Evolutionary conservation across 2,797 vertebrate genomes (phyloP), one percentile per base, ranked within the genome.

Genomic region (Margarornis squamiger): DNA sequence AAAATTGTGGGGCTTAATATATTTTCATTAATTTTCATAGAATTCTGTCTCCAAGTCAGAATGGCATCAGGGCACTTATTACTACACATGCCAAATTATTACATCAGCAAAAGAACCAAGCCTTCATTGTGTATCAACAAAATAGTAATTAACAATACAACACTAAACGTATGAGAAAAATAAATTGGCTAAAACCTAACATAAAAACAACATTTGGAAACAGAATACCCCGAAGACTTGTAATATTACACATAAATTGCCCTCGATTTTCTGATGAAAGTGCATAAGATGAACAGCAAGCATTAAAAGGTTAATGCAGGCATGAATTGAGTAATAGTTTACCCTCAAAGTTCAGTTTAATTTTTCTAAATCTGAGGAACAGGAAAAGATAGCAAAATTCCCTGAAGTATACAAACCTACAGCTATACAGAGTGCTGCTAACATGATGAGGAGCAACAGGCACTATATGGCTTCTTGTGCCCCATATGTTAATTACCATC

Each of bases 381-480:
- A 68, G 32, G 29, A 84, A 94, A 63, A 57, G 46, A 72, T 6
- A 72, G 82, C 32, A 23, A 67, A 87, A 62, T n/a, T 41, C 54
- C 49, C 48, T 49, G 58, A 94, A 91, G 52, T 94, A 91, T 80
- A 71, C 55, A 90, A 93, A 83, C 30, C 32, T 71, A 67, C 3
- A 43, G 59, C 67, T 71, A 94, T 46, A 90, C 80, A 81, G 81
- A 79, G 48, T 17, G 59, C 38, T 48, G 74, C 49, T 39, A 80
- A 73, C 36, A 63, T 8, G 59, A 68, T 83, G 70, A 36, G 93
- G 14, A 97, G 96, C 96, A 98, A 96, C 97, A 97, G 94, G 95
- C 93, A 66, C 58, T 79, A 71, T 38, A 68, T 32, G 57, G 55
- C 77, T 84, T 79, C 78, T 88, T 85, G 59, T 68, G 41, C 51